Conservation (phyloP, 2,113 vertebrate genomes). For the Bucco capensis region DNA sequence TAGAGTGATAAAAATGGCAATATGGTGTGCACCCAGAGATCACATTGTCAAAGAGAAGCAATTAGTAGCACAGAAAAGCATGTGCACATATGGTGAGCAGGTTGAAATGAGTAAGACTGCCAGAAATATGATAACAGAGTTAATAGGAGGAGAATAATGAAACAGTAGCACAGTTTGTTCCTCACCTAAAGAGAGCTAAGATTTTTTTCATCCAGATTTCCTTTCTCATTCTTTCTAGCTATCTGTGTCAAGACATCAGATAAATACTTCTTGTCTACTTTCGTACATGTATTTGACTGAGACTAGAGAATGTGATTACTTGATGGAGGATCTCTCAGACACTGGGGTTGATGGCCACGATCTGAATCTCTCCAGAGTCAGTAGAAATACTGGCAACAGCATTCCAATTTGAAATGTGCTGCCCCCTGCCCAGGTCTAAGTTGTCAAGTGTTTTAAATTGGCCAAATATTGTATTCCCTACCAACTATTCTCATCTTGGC, state of each 20-base stretch:
- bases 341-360: neutral
- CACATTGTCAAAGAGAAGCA: conserved; percentile 77
- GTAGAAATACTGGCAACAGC: neutral
- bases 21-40: conserved; percentile 73
- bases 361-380: neutral
- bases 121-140: conserved; percentile 41
- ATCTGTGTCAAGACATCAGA: neutral
- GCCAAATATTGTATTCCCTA: neutral
- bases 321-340: neutral
- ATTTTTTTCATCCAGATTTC: neutral
- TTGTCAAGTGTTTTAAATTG: conserved; percentile 2
- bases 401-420: neutral
- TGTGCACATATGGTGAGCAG: conserved; percentile 75
- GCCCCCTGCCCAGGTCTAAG: neutral
- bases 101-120: conserved; percentile 69
- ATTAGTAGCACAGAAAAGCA: conserved; percentile 73
- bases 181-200: conserved; percentile 5
- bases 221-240: neutral
- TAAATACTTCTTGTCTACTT: conserved; percentile 3
- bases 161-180: conserved; percentile 51
- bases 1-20: conserved; percentile 78
- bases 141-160: conserved; percentile 48
- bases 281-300: neutral
- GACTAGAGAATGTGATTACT: conserved; percentile 14
- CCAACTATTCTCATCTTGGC: neutral